These are phyloP conservation scores for Tetranychus piercei DNA, from an alignment of 2,888 invertebrate genomes.

Conservation along the genomic window DNA sequence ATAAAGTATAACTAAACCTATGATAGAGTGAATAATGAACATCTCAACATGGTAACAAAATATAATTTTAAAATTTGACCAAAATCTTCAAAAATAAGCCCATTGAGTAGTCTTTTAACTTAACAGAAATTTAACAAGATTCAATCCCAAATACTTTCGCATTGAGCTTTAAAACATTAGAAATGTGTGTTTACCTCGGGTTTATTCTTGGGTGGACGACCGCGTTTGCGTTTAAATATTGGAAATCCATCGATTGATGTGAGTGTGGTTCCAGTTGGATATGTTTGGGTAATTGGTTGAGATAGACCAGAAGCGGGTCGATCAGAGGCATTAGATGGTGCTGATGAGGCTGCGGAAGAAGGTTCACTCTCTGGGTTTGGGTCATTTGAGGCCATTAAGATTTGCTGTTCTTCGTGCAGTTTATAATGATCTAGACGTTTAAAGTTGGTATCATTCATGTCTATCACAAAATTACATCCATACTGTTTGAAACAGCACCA, in stretches of 20 bases:
- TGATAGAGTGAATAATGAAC: no score
- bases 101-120: no score
- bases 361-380: background rate
- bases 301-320: constrained; percentile 12
- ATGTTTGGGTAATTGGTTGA: constrained; percentile 19
- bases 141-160: no score
- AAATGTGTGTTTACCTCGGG: background rate
- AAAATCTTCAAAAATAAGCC: no score
- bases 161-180: no score
- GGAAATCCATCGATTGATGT: constrained; percentile 45
- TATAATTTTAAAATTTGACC: no score
- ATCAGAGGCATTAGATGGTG: background rate
- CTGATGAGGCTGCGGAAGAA: background rate
- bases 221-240: constrained; percentile 76
- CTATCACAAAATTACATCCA: constrained; percentile 57
- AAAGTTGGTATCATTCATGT: constrained; percentile 57
- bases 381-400: constrained; percentile 2
- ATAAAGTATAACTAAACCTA: no score
- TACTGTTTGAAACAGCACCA: constrained; percentile 38
- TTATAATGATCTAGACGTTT: constrained; percentile 64
- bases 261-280: constrained; percentile 13
- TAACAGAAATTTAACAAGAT: no score
- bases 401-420: constrained; percentile 45
- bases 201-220: constrained; percentile 80
- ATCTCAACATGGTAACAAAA: no score